Evolutionary conservation across 2,113 vertebrate genomes (phyloP).

Genomic region (Callipepla californica): DNA sequence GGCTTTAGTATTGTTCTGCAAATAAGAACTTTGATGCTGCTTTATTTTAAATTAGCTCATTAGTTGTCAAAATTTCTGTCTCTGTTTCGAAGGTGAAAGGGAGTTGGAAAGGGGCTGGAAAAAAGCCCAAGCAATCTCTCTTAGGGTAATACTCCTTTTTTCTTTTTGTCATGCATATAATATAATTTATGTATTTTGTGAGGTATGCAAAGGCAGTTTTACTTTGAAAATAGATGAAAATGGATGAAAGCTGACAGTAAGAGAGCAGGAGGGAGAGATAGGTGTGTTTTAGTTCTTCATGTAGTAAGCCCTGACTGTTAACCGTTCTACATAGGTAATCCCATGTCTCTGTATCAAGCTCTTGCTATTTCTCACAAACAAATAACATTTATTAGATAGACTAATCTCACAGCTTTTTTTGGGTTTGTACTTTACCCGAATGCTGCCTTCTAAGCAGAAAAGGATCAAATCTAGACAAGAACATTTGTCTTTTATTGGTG

Average conservation of each 20-base stretch:
- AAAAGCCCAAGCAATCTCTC: not conserved
- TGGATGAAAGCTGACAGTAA: constrained; percentile 11
- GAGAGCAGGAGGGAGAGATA: not conserved
- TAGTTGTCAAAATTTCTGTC: not conserved
- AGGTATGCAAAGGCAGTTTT: constrained; percentile 13
- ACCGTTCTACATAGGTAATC: not conserved
- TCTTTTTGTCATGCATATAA: not conserved
- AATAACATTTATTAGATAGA: not conserved
- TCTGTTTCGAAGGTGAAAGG: constrained; percentile 14
- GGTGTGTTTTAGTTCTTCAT: not conserved
- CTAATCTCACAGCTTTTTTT: not conserved
- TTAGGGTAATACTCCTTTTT: not conserved
- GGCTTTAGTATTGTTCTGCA: not conserved
- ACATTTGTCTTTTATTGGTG: not conserved
- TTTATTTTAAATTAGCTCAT: constrained; percentile 10
- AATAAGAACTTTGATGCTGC: not conserved
- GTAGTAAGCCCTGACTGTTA: not conserved
- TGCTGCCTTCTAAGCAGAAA: not conserved
- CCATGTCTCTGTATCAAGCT: not conserved
- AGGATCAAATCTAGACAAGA: not conserved
- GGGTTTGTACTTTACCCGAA: not conserved
- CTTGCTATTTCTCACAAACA: not conserved
- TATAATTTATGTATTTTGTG: not conserved
- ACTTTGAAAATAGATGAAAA: not conserved
- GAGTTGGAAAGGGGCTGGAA: not conserved